Conservation (phyloP, 2,797 vertebrate genomes). For the Myripristis jacobus region DNA sequence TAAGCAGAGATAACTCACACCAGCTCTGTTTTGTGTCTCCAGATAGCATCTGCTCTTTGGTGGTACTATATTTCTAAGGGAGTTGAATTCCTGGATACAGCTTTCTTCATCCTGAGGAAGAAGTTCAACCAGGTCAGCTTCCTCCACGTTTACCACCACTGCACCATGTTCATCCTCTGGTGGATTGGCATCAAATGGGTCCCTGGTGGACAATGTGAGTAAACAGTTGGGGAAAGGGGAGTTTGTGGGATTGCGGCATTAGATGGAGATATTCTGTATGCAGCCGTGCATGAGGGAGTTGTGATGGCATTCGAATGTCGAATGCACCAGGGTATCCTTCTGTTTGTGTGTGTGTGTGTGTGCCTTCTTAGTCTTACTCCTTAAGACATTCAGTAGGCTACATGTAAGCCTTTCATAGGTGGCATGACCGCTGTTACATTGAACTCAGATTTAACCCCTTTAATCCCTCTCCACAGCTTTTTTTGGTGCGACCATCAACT, state of each 20-base stretch:
- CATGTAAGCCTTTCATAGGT: not conserved
- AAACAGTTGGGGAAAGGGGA: not conserved
- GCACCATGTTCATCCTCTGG: slow-evolving; percentile 99
- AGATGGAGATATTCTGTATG: too few species aligned
- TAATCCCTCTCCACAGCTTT: slow-evolving; percentile 84
- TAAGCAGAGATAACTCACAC: not conserved
- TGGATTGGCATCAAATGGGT: slow-evolving; percentile 99
- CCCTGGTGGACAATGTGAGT: slow-evolving; percentile 98
- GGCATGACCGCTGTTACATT: not conserved
- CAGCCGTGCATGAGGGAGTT: not conserved
- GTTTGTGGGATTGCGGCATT: not conserved
- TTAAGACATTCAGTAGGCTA: not conserved
- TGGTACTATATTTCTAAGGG: slow-evolving; percentile 99
- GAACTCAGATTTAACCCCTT: slow-evolving; percentile 3
- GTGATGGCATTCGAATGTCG: not conserved
- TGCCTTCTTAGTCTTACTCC: not conserved
- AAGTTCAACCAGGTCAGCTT: slow-evolving; percentile 99
- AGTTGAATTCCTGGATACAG: slow-evolving; percentile 97
- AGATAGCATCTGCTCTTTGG: slow-evolving; percentile 98
- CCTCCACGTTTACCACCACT: slow-evolving; percentile 99
- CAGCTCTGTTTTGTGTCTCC: slow-evolving; percentile 19
- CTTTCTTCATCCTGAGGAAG: slow-evolving; percentile 98
- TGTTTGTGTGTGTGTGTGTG: too few species aligned
- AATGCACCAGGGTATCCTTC: not conserved
- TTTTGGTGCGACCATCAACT: slow-evolving; percentile 97